Percentiles rank a stretch among this genome's conserved stretches.
These are phyloP conservation scores for Anser cygnoides DNA, from an alignment of 2,113 vertebrate genomes.

Conservation along the genomic window DNA sequence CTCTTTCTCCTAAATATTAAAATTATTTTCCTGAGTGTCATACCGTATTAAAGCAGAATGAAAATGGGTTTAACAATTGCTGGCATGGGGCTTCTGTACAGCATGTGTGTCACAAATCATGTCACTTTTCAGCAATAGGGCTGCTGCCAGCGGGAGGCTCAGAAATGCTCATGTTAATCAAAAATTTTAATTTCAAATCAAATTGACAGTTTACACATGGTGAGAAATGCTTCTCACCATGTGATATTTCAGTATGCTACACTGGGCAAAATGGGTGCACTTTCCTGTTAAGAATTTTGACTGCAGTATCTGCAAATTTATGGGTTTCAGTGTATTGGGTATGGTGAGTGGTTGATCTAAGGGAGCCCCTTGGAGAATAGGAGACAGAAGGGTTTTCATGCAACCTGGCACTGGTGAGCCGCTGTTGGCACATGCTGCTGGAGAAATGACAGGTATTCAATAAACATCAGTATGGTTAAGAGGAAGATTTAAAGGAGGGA, in stretches of 20 bases:
- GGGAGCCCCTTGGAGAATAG: slow-evolving; percentile 55
- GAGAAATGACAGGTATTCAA: slow-evolving; percentile 71
- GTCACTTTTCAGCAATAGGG: slow-evolving; percentile 74
- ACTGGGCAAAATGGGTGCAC: slow-evolving; percentile 71
- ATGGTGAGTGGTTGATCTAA: slow-evolving; percentile 63
- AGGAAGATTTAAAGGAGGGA: slow-evolving; percentile 61
- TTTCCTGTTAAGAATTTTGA: slow-evolving; percentile 70
- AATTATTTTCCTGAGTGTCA: slow-evolving; percentile 69
- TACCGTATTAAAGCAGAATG: slow-evolving; percentile 68
- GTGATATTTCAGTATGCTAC: slow-evolving; percentile 70
- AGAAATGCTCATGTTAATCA: slow-evolving; percentile 76
- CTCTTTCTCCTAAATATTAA: slow-evolving; percentile 64
- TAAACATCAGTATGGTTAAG: slow-evolving; percentile 66
- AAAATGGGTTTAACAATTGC: slow-evolving; percentile 70
- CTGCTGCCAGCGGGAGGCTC: slow-evolving; percentile 73
- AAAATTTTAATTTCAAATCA: slow-evolving; percentile 78
- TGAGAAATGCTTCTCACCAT: slow-evolving; percentile 74
- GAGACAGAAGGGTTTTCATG: slow-evolving; percentile 72
- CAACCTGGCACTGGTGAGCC: slow-evolving; percentile 55
- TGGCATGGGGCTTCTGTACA: slow-evolving; percentile 73
- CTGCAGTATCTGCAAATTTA: slow-evolving; percentile 52
- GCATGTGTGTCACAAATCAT: slow-evolving; percentile 76
- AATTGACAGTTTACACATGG: slow-evolving; percentile 76
- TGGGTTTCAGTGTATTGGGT: slow-evolving; percentile 64
- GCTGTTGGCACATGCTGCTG: slow-evolving; percentile 61